phyloP scores from a whole-genome alignment of 1,140 invertebrate species.

The Anoplophora glabripennis region DNA sequence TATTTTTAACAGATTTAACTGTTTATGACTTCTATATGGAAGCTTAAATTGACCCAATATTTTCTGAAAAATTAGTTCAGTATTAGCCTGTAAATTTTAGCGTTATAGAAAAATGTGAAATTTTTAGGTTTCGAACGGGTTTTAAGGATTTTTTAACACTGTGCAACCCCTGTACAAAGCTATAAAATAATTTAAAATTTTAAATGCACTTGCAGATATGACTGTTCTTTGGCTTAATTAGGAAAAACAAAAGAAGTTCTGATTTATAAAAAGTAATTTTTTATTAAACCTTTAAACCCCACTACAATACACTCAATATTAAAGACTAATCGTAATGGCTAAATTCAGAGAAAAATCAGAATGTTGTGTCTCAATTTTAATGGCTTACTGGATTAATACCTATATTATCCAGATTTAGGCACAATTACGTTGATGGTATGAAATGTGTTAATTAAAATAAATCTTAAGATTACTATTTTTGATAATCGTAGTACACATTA shows the following conservation, averaged over 20 bases:
- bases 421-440: constrained; percentile 21
- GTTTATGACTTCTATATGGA: too few relatives aligned
- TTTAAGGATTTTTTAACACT: too few relatives aligned
- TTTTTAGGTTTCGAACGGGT: too few relatives aligned
- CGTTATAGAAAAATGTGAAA: too few relatives aligned
- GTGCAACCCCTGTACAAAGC: too few relatives aligned
- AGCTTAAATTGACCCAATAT: too few relatives aligned
- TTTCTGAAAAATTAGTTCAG: too few relatives aligned
- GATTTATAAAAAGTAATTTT: background rate
- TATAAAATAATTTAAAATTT: too few relatives aligned
- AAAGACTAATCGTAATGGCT: constrained; percentile 19
- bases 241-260: background rate
- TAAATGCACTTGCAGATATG: too few relatives aligned
- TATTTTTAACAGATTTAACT: too few relatives aligned
- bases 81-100: too few relatives aligned
- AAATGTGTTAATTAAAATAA: constrained; percentile 4
- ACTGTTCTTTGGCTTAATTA: too few relatives aligned
- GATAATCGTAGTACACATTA: background rate
- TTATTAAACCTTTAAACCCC: constrained; percentile 18
- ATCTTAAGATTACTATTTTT: background rate
- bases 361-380: constrained; percentile 17
- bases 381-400: constrained; percentile 14
- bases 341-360: constrained; percentile 17
- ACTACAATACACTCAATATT: constrained; percentile 27
- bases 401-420: constrained; percentile 25